Base-by-base conservation (phyloP, 2,797 vertebrate genomes). In the Microctenopoma lineatum region DNA sequence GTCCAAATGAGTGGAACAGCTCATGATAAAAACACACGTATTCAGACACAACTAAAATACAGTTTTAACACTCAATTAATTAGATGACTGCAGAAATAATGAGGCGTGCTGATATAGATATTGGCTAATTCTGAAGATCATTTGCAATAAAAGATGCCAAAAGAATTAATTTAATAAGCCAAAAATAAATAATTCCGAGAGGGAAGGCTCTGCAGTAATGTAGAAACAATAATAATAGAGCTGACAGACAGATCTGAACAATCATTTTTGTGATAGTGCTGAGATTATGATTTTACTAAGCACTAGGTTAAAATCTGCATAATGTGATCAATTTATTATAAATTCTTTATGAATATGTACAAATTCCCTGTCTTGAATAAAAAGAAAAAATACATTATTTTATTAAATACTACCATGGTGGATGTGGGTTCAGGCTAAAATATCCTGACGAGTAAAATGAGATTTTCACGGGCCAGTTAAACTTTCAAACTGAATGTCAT, bases 31-130 rank as follows among this genome's bases (percentile, higher is more conserved):
- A 32, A 65, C n/a, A 62, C 41, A 68, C 52, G 51, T 36, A 67
- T 68, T 46, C 36, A 61, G 25, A 77, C 59, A 69, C 29, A 73
- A 52, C 51, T 36, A 59, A 70, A 65, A 70, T 32, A 70, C 27
- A 50, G 48, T 50, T 56, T 81, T n/a, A 77, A 74, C 53, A 66
- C 6, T 55, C 36, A 66, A 61, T 67, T 79, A 79, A 83, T 58
- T 34, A 65, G 59, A 80, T 74, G 66, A 75, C 50, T 73, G 61
- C 39, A 76, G 56, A 83, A 81, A 79, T 73, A 81, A 87, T 75
- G 51, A 78, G 58, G 60, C 67, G 42, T 68, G 44, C 42, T 71
- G 47, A 63, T 48, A 26, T 2, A 50, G 25, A 73, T 75, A 70
- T 53, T 27, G 34, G 32, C 10, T 68, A n/a, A 72, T 84, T 82